Percentiles rank a stretch among this genome's conserved stretches.
phyloP scores from a whole-genome alignment of 1,140 invertebrate species.

The Drepana arcuata region DNA sequence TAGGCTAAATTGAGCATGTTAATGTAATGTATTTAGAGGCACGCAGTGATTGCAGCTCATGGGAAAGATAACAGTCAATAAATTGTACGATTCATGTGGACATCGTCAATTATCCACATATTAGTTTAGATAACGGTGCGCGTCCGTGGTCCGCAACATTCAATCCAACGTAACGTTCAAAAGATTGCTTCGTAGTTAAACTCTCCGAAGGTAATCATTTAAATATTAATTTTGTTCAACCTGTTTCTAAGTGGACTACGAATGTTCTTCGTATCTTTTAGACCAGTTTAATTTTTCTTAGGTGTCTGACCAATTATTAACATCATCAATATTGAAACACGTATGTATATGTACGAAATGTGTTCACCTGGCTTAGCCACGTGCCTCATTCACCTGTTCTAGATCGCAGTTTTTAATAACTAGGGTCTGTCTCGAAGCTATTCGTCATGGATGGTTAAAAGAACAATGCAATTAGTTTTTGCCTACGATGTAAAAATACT shows the following conservation, averaged over 20 bases:
- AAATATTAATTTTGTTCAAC: too few relatives aligned
- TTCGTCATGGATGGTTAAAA: slow-evolving; percentile 5
- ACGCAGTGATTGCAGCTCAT: slow-evolving; percentile 17
- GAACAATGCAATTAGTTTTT: slow-evolving; percentile 27
- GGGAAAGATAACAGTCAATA: slow-evolving; percentile 21
- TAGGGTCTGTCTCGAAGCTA: slow-evolving; percentile 15
- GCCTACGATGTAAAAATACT: slow-evolving; percentile 12
- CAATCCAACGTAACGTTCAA: too few relatives aligned
- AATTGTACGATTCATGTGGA: slow-evolving; percentile 21
- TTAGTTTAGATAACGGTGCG: slow-evolving; percentile 15
- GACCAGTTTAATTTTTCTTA: too few relatives aligned
- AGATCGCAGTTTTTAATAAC: slow-evolving; percentile 25
- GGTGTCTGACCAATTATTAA: too few relatives aligned
- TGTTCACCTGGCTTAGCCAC: slow-evolving; percentile 36
- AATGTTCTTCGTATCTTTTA: too few relatives aligned
- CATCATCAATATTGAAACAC: too few relatives aligned
- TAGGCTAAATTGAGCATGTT: slow-evolving; percentile 19
- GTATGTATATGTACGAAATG: too few relatives aligned
- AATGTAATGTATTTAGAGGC: slow-evolving; percentile 16
- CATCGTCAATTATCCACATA: slow-evolving; percentile 18
- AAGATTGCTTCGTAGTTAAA: too few relatives aligned
- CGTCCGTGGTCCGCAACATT: neutral
- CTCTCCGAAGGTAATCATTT: too few relatives aligned
- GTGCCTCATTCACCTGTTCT: slow-evolving; percentile 50
- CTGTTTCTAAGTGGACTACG: too few relatives aligned